Base-by-base conservation (phyloP, 2,113 vertebrate genomes). In the Pavo muticus region DNA sequence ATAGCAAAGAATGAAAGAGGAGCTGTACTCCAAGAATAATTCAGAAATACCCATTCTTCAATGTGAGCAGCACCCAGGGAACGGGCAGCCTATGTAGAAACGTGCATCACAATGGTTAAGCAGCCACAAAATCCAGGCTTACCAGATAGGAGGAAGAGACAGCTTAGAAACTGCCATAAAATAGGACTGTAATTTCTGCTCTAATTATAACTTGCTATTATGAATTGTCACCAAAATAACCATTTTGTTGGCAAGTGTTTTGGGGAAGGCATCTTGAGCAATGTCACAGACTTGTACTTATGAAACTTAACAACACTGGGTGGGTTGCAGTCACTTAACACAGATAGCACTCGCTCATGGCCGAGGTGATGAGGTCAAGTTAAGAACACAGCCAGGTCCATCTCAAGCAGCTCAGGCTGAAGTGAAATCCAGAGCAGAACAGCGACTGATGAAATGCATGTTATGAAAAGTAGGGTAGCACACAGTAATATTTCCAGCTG, bases 401-500 rank as follows among this genome's bases (percentile, higher is more conserved):
- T 39, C 76, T 52, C 4, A 37, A 79, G 59, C 14, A 24, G 69
- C 29, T 87, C 45, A 64, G 47, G 77, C 9, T 57, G 7, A 45
- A 42, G 23, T 14, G 71, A 47, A 54, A 35, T 8, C 84, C 56
- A 76, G 40, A 87, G 71, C 74, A 92, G 69, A 71, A 45, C 2
- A 64, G 57, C 1, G 12, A 54, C 63, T 67, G 91, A 6, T 17
- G 17, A 87, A 71, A 86, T 4, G 8, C 48, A 39, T 57, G 23
- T 59, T 78, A 65, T 37, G 74, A 29, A 29, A 86, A 89, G 87
- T 7, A 94, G 82, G 68, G 52, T 72, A 81, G n/a, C 82, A 88
- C 7, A 57, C 25, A 90, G 54, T 15, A 73, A 44, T 78, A 73
- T 91, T 95, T 92, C 77, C 83, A 95, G 91, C 85, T 93, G 91